Evolutionary conservation across 2,888 invertebrate species (phyloP).

Genomic region (Chironomus tentans): DNA sequence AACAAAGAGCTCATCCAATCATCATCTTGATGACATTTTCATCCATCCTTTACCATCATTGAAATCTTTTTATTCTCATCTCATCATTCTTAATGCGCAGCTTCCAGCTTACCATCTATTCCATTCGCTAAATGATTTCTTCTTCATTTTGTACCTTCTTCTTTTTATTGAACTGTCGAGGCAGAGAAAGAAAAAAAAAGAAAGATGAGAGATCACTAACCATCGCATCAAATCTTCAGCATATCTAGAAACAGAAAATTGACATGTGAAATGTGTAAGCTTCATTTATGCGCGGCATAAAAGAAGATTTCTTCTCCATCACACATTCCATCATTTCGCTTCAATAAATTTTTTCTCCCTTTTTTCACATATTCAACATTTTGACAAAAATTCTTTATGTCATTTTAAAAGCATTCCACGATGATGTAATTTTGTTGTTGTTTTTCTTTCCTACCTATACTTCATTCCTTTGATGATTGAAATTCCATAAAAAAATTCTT

Average conservation of each 20-base stretch:
- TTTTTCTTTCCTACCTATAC: neutral
- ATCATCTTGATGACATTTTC: neutral
- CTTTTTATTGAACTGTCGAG: neutral
- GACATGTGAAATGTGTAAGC: neutral
- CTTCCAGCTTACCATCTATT: neutral
- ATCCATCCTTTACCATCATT: neutral
- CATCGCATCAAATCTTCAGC: too few relatives aligned
- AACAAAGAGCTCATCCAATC: too few relatives aligned
- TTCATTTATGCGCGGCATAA: neutral
- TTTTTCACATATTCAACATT: neutral
- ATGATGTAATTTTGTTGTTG: conserved; percentile 1
- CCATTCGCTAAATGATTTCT: neutral
- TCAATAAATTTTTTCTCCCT: conserved; percentile 26
- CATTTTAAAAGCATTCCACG: conserved; percentile 30
- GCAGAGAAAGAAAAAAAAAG: too few relatives aligned
- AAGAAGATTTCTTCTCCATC: neutral
- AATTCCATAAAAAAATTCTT: neutral
- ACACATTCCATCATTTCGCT: conserved; percentile 12
- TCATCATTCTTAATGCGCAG: neutral
- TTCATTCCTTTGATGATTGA: neutral
- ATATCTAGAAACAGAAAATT: neutral
- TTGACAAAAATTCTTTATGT: conserved; percentile 30
- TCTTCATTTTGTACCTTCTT: neutral
- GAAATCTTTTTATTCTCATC: conserved; percentile 11
- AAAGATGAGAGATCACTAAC: too few relatives aligned